Conservation (phyloP, 1,140 invertebrate species). For the Drepana arcuata region DNA sequence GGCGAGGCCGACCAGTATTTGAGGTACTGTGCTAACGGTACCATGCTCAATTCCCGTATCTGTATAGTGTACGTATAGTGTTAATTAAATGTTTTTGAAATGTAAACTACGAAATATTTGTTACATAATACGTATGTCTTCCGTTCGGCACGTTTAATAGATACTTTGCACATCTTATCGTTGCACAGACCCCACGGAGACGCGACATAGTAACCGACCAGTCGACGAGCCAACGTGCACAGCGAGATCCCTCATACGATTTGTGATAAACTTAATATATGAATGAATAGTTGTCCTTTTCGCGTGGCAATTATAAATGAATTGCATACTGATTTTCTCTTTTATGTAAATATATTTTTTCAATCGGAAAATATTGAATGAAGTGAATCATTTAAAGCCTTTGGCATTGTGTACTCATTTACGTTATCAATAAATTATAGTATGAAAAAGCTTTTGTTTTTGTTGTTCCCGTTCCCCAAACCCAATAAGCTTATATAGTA, state of each 20-base stretch:
- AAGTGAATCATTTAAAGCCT: constrained; percentile 68
- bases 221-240: constrained; percentile 55
- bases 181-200: constrained; percentile 29
- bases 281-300: constrained; percentile 39
- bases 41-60: constrained; percentile 66
- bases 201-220: constrained; percentile 25
- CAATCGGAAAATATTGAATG: constrained; percentile 60
- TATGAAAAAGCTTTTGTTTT: constrained; percentile 53
- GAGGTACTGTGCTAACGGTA: constrained; percentile 40
- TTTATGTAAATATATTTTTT: constrained; percentile 67
- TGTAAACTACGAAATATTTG: constrained; percentile 54
- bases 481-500: too few species aligned
- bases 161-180: constrained; percentile 56
- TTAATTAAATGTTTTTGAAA: constrained; percentile 52
- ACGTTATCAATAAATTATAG: constrained; percentile 71
- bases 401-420: constrained; percentile 70
- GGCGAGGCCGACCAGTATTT: constrained; percentile 50
- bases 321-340: constrained; percentile 65
- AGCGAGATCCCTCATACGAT: constrained; percentile 55
- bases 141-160: constrained; percentile 66
- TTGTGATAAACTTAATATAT: constrained; percentile 52
- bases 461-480: constrained; percentile 8
- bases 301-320: constrained; percentile 53
- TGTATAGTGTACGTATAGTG: constrained; percentile 64
- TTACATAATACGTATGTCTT: constrained; percentile 64